These are phyloP conservation scores for Stenolophus ochropezus DNA, from an alignment of 2,888 invertebrate genomes.

Conservation along the genomic window DNA sequence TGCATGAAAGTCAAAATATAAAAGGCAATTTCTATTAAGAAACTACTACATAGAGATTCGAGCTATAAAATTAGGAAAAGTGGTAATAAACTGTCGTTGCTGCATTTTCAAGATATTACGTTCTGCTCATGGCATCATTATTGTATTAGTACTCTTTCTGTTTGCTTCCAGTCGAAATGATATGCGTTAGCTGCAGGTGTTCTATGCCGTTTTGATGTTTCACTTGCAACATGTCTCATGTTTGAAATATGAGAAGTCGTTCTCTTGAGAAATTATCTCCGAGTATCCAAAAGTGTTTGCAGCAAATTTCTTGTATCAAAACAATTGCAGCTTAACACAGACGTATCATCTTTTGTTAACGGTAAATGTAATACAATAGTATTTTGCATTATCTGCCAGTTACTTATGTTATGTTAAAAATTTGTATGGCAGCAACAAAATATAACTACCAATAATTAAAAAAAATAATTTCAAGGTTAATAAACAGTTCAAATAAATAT, in stretches of 20 bases:
- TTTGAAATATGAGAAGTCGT: conserved; percentile 20
- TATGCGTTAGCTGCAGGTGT: conserved; percentile 11
- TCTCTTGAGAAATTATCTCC: conserved; percentile 23
- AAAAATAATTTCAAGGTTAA: too few relatives aligned
- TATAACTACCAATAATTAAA: too few relatives aligned
- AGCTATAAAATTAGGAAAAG: background rate
- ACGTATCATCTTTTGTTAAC: background rate
- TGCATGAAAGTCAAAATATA: too few relatives aligned
- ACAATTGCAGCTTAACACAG: background rate
- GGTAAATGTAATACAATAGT: background rate
- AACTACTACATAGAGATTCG: too few relatives aligned
- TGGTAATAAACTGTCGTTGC: background rate
- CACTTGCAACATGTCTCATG: conserved; percentile 1
- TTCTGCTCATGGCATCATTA: background rate
- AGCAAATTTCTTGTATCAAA: background rate
- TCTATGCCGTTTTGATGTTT: conserved; percentile 6
- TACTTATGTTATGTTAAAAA: too few relatives aligned
- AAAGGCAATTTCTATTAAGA: too few relatives aligned
- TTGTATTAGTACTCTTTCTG: background rate
- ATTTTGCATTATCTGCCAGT: too few relatives aligned
- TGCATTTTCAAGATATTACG: background rate
- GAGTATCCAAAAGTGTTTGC: background rate
- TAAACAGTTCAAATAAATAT: too few relatives aligned
- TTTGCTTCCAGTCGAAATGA: background rate
- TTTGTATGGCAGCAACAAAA: too few relatives aligned